Percentiles rank a stretch among this genome's conserved stretches.
Conservation (phyloP, 2,797 vertebrate genomes). For the Taeniopygia guttata region DNA sequence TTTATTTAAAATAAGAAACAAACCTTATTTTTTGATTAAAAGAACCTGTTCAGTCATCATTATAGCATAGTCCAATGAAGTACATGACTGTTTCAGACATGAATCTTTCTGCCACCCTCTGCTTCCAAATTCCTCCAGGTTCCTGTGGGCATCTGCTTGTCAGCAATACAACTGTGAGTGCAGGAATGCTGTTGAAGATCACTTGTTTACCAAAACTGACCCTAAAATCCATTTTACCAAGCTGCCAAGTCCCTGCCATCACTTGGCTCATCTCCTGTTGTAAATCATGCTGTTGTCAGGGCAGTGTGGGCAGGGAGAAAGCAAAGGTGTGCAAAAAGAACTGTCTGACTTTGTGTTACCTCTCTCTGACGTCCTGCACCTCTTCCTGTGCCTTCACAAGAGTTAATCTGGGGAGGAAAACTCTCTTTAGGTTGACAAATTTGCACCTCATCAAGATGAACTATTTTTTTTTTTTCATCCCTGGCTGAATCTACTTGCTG, state of each 20-base stretch:
- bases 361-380: background rate
- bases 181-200: background rate
- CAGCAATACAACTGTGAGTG: background rate
- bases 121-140: background rate
- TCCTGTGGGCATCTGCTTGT: background rate
- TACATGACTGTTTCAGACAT: background rate
- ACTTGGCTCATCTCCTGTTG: background rate
- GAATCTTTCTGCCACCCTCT: background rate
- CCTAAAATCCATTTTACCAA: background rate
- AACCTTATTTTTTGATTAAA: background rate
- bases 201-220: background rate
- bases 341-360: background rate
- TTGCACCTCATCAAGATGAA: background rate
- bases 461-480: background rate
- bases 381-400: background rate
- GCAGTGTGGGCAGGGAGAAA: background rate
- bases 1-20: background rate
- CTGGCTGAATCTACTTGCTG: background rate
- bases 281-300: background rate
- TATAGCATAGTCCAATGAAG: background rate
- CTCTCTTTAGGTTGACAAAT: background rate
- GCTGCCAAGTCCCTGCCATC: background rate
- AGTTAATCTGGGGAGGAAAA: background rate
- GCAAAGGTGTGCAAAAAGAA: background rate
- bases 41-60: accelerated